Base-by-base conservation (phyloP, 2,113 vertebrate genomes). In the Rhombomys opimus region DNA sequence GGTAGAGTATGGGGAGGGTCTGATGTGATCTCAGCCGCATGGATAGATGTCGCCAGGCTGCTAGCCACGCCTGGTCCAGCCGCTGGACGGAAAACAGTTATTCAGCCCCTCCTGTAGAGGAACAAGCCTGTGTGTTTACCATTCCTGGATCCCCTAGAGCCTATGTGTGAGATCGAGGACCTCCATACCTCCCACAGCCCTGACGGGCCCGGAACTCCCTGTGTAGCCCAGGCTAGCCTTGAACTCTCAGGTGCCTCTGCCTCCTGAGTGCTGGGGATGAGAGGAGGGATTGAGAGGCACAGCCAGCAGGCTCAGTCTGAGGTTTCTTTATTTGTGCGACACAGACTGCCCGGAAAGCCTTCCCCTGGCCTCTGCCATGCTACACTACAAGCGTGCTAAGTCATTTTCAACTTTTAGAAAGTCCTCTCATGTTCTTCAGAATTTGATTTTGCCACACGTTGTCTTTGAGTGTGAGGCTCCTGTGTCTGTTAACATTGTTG, bases 401-500 rank as follows among this genome's bases (percentile, higher is more conserved):
- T 68, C 41, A 86, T 86, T 76, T 25, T 68, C 90, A 50, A 89
- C 4, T 57, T 95, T 41, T 87, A 90, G 81, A 84, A 89, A 59
- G 27, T 86, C 2, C 22, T 73, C 27, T 75, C 35, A 38, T 89
- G 89, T 89, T 52, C 23, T 67, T 91, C 77, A 96, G 88, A 90
- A 89, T 52, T 50, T 68, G 18, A 54, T 80, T 95, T 90, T 73
- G 52, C 77, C 2, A 3, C 50, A 46, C 9, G 2, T 76, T 30
- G n/a, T 35, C 14, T 73, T 52, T n/a, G 27, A 54, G 27, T 67
- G 75, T 18, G 50, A 30, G 10, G 72, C 54, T 78, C 61, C 80
- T 97, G 86, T 90, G 50, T 93, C 88, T 96, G 59, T 96, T 97
- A 95, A 78, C 86, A 63, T 52, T 89, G 54, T 85, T 93, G 81